Evolutionary conservation across 2,888 invertebrate species (phyloP), one percentile per base, ranked within the genome.

Genomic region (Phasia obesa): DNA sequence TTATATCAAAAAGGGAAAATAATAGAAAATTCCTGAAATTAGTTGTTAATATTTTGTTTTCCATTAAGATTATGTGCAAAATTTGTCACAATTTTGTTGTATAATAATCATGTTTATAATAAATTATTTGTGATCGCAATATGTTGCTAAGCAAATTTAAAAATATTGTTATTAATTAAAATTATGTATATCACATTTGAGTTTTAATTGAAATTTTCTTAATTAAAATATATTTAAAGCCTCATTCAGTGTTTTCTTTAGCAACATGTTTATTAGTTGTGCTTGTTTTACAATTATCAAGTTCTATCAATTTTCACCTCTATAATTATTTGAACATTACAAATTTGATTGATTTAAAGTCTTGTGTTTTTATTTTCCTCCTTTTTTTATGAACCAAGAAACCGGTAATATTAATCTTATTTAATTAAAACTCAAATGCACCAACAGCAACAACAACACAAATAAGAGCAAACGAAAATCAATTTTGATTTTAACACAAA

Each of bases 291-390:
- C 60, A 60, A 51, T 57, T 47, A 76, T 44, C 67, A 59, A 76
- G 53, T 69, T 76, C 60, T 77, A 67, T 75, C 25, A 75, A 75
- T 75, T 70, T 77, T 70, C 55, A 55, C 55, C 62, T 77, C 47
- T 60, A 23, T 53, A 77, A 77, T 77, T 77, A 77, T 70, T 70
- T 70, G 55, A 70, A 69, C 78, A 78, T 77, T 60, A 62, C 71
- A 60, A 79, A 76, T 67, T 76, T 83, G 83, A 83, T 83, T 83
- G 83, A 83, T 83, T 67, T 71, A 71, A 83, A 79, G 71, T 83
- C 71, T 75, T 75, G 79, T 49, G 53, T 75, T 75, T 15, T 57
- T 59, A n/a, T 67, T 35, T 44, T 9, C 9, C 6, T 60, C 15
- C 21, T 23, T 25, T 31, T 65, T 15, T 17, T 35, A 17, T 47